These are phyloP conservation scores for Buceros bicornis DNA, from an alignment of 2,797 vertebrate genomes.

Conservation along the genomic window DNA sequence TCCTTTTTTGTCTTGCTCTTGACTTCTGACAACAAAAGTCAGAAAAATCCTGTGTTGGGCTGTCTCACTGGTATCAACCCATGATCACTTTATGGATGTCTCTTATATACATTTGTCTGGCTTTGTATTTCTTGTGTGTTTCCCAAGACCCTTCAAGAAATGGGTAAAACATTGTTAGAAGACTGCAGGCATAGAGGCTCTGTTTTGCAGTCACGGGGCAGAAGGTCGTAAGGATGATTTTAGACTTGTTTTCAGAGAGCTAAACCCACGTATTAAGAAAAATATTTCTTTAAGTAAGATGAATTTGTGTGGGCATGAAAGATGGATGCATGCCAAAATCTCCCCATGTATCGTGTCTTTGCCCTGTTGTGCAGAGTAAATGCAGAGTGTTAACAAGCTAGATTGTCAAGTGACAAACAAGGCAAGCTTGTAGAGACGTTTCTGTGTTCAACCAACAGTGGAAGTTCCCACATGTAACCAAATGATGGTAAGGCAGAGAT, in stretches of 20 bases:
- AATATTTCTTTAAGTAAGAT: constrained; percentile 14
- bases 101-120: background rate
- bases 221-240: constrained; percentile 2
- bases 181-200: background rate
- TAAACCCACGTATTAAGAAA: background rate
- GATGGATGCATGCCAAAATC: background rate
- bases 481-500: background rate
- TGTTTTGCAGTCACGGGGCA: background rate
- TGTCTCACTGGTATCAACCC: background rate
- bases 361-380: constrained; percentile 26
- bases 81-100: background rate
- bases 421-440: background rate
- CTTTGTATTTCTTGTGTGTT: background rate
- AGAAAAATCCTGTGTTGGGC: background rate
- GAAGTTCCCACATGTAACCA: background rate
- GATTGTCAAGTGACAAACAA: constrained; percentile 13
- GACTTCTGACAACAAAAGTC: background rate
- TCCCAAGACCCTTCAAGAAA: background rate
- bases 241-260: background rate
- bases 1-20: background rate
- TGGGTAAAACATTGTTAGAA: background rate
- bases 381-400: background rate
- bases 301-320: background rate
- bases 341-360: background rate
- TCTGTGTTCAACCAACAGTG: background rate